Evolutionary conservation across 64 coral and sea anemone genomes (phyloP), one percentile per base, ranked within the genome.

Genomic region (Stichodactyla helianthus): DNA sequence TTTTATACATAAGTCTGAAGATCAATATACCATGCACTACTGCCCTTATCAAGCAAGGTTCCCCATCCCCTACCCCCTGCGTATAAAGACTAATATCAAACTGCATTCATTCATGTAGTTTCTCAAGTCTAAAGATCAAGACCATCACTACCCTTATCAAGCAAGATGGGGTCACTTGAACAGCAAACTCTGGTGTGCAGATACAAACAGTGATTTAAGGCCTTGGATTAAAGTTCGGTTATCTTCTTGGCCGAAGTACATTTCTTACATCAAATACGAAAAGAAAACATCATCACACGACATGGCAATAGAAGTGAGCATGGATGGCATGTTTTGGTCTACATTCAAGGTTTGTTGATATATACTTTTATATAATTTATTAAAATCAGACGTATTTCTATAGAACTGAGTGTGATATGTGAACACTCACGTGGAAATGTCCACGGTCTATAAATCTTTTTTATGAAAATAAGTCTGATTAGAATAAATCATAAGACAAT

Each of bases 221-320:
- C 78, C 78, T 7, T 81, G 78, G 78, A 81, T 81, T 19, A 81
- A 12, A 51, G 78, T 81, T 53, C 78, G 78, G 19, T 53, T 81
- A 16, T 81, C 78, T 50, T 81, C 78, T 7, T 81, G 78, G 78
- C 35, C 78, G 4, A 81, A 81, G 25, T 81, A 81, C n/a, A 20
- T 81, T 20, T 52, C 78, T 9, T 19, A 52, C 52, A 81, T 81
- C 52, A 51, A 54, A 31, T 81, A 81, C 25, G 52, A 81, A 20
- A 54, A 51, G 16, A 54, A 54, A 18, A 81, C 52, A 6, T 7
- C 19, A 81, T 51, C 50, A 5, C 52, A 81, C 10, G 8, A 52
- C 7, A 81, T 81, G 50, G 9, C 15, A 16, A 81, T 81, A 17
- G 78, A 81, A 52, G 16, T 81, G 78, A 81, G 78, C 14, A 2